Evolutionary conservation across 2,888 invertebrate species (phyloP), one percentile per base, ranked within the genome.

Genomic region (Lithosia quadra): DNA sequence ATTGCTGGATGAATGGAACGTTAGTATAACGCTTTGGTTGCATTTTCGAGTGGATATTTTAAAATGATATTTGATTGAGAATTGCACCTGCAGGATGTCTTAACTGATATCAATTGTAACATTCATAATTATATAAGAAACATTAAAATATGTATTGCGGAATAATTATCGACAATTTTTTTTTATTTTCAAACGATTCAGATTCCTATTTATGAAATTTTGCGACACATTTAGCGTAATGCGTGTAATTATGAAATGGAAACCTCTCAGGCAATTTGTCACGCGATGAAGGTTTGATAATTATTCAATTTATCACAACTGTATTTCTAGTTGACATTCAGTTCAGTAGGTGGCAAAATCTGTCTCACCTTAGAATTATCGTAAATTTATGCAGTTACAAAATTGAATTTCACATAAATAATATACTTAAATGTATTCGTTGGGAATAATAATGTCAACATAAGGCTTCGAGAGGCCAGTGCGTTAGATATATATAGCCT

Each of bases 331-430:
- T 70, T 55, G 69, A 60, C 34, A 63, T 57, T n/a, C 9, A 55
- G 53, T 53, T 10, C 34, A 18, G 60, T 66, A 63, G 56, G 60
- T 65, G 64, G 43, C 34, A 33, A 65, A 73, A 76, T 69, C 58
- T 55, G n/a, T 59, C 53, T 49, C 34, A 62, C 39, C 24, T 56
- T 58, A 58, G 34, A 69, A 43, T 59, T 43, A 22, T 57, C 59
- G 5, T 58, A 59, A 10, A 68, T 68, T n/a, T 33, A 43, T 56
- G n/a, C 15, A 58, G 49, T 58, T 63, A 63, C 18, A 24, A 68
- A 58, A 63, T 39, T 55, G 60, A 59, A 53, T 34, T 28, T 24
- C 18, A 1, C 33, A 53, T 33, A 11, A 63, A 63, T 33, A 67
- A 68, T 67, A 18, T 10, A 24, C 22, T 24, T 22, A 24, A 24